phyloP scores from a whole-genome alignment of 35 echinoderm and acorn worm species.

The Patiria miniata region DNA sequence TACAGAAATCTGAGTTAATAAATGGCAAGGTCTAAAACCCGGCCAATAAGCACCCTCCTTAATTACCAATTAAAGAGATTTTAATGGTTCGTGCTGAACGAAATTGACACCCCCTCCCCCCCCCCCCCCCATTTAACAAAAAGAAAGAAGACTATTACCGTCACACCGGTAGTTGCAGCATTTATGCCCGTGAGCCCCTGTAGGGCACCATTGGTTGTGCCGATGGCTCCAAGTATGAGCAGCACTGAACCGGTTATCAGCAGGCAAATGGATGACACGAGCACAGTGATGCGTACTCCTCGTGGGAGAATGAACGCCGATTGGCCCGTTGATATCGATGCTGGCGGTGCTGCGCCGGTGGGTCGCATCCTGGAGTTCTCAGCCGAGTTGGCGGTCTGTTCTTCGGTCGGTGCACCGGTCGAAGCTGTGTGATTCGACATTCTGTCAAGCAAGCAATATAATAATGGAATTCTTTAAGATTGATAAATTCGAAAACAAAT shows the following conservation, averaged over 20 bases:
- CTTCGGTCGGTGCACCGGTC: no score
- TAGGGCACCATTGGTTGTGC: not conserved
- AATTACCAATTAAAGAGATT: no score
- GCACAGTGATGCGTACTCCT: not conserved
- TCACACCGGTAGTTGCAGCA: not conserved
- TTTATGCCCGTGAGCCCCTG: not conserved
- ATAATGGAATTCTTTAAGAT: not conserved
- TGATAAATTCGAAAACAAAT: not conserved
- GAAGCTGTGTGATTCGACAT: no score
- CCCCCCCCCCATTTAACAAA: not conserved
- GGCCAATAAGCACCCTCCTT: no score
- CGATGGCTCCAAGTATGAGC: not conserved
- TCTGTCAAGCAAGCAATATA: not conserved
- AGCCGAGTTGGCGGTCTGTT: no score
- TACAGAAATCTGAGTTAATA: no score
- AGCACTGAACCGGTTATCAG: not conserved
- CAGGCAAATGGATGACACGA: not conserved
- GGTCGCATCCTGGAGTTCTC: no score
- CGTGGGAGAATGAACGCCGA: not conserved
- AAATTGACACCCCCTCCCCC: no score
- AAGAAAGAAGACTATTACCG: not conserved
- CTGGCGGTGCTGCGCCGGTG: no score
- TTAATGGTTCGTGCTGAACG: no score
- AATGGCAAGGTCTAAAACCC: no score
- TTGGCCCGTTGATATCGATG: no score